Percentiles rank a stretch among this genome's conserved stretches.
Conservation (phyloP, 2,888 invertebrate genomes). For the Lycaena phlaeas region DNA sequence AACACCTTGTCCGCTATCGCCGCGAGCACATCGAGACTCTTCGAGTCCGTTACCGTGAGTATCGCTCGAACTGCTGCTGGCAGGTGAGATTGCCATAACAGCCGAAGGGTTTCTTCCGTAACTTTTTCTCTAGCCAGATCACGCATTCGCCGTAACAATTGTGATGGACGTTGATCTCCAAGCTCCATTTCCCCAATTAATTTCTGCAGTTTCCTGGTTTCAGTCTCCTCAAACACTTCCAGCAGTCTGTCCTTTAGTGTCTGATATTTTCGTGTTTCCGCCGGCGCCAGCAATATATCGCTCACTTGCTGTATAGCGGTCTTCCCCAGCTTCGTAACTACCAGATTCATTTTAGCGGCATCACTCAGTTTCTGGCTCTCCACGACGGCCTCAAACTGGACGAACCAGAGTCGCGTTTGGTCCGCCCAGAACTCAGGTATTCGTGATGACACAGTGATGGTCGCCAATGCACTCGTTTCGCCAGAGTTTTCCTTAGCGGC, state of each 20-base stretch:
- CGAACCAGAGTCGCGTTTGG: too few relatives aligned
- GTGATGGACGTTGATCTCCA: constrained; percentile 8
- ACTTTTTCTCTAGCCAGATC: neutral
- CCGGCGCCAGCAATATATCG: constrained; percentile 10
- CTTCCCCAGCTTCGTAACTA: neutral
- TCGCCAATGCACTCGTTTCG: too few relatives aligned
- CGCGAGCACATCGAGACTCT: too few relatives aligned
- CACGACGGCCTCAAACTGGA: neutral
- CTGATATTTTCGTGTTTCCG: constrained; percentile 3
- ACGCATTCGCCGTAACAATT: neutral
- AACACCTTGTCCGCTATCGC: too few relatives aligned
- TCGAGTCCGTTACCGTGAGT: too few relatives aligned
- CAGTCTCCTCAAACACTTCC: constrained; percentile 13
- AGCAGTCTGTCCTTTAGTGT: constrained; percentile 6
- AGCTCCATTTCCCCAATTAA: constrained; percentile 8
- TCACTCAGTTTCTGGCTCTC: neutral
- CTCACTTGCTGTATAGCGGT: constrained; percentile 4
- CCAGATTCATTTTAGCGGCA: neutral
- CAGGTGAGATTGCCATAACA: too few relatives aligned
- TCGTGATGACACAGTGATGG: too few relatives aligned
- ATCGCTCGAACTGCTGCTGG: too few relatives aligned
- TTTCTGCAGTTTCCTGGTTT: constrained; percentile 12
- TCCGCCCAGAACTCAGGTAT: too few relatives aligned
- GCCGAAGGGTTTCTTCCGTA: too few relatives aligned
- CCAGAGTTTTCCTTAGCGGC: too few relatives aligned